These are phyloP conservation scores for Campoplex capitator DNA, from an alignment of 2,888 invertebrate species.

Conservation along the genomic window DNA sequence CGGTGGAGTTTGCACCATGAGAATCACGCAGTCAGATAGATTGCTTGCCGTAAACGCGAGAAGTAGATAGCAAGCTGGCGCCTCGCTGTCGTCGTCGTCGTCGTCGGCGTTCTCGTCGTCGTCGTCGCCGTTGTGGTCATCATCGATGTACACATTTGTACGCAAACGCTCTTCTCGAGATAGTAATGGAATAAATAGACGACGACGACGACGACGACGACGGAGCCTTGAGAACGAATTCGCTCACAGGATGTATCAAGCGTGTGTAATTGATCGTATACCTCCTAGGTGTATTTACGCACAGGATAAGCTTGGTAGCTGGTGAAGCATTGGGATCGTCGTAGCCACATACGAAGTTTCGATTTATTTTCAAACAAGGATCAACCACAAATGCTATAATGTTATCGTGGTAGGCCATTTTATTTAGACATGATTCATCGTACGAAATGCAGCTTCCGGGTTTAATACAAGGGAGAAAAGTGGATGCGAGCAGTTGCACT, in stretches of 20 bases:
- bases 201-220: background rate
- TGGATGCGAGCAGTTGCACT: background rate
- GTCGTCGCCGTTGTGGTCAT: background rate
- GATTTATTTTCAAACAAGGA: background rate
- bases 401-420: background rate
- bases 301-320: background rate
- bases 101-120: no score
- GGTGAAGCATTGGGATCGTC: background rate
- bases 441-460: constrained; percentile 28
- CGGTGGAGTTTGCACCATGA: constrained; percentile 17
- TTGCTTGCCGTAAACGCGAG: constrained; percentile 38
- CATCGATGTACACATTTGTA: constrained; percentile 5
- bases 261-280: background rate
- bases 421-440: constrained; percentile 5
- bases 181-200: background rate
- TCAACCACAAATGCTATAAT: background rate
- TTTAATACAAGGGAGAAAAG: constrained; percentile 8
- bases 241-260: background rate
- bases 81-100: constrained; percentile 24
- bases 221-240: background rate
- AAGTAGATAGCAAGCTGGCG: constrained; percentile 38
- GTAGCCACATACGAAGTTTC: background rate
- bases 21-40: constrained; percentile 27
- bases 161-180: background rate
- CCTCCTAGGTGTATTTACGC: background rate